Base-by-base conservation (phyloP, 2,113 vertebrate species). In the Prionailurus viverrinus region DNA sequence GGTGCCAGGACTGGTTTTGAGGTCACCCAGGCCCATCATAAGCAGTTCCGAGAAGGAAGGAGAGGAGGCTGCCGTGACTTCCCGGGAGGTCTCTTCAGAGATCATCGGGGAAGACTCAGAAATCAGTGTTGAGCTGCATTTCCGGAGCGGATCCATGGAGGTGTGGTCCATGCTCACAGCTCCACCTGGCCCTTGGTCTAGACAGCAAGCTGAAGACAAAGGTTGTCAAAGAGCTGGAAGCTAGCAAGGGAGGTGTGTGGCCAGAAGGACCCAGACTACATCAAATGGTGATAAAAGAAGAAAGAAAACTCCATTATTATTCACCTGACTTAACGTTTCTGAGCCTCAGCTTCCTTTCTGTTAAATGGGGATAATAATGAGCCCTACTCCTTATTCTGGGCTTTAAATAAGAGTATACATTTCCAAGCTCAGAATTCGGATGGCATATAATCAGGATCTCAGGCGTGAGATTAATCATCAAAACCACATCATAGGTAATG, bases 121-220 rank as follows among this genome's bases (percentile, higher is more conserved):
- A 83, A 63, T 58, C 69, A n/a, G 18, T 1, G 48, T 4, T 18
- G 92, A 65, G 63, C 82, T 81, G 48, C 21, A 23, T 83, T 90
- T 82, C 96, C 88, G 85, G 36, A 27, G 61, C 4, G 94, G 92
- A 82, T 94, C 97, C 96, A 91, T 93, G 94, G 89, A 73, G 55
- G 83, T 45, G 41, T 55, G 12, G 33, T 55, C 31, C 45, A 13
- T 83, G 92, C 41, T 7, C 48, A 25, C 36, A 36, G 63, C 85
- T 48, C 87, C 25, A 7, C 76, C 29, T 5, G 45, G 82, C 39
- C 63, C 39, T 33, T 7, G 33, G 81, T 82, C 80, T 83, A 48
- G 74, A 55, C 29, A 21, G 29, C 33, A 78, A 68, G 74, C 71
- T 65, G 53, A 80, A 74, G 90, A 58, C 58, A 51, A 53, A 93